Base-by-base conservation (phyloP, 2,113 vertebrate genomes). In the Spilogale gracilis region DNA sequence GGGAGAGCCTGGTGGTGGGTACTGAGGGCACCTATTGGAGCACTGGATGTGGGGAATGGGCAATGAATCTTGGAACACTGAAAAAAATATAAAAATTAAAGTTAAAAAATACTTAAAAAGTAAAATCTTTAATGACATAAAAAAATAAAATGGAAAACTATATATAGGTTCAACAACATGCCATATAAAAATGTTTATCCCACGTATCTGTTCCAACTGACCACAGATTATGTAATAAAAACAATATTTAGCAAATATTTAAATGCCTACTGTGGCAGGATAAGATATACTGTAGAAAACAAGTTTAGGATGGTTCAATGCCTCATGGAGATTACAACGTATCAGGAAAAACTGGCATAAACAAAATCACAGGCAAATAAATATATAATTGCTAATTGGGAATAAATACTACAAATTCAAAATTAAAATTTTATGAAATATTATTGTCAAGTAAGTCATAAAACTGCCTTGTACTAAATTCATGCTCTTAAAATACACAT, bases 161-260 rank as follows among this genome's bases (percentile, higher is more conserved):
- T 38, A 25, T 21, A 9, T n/a, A 81, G 52, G 6, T 78, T 94
- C 60, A 93, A 93, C 23, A 78, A 65, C 30, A 76, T 50, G 5
- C 18, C 23, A 91, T 58, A 88, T 81, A 76, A 85, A 95, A 95
- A 71, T 32, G 6, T 84, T 74, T 84, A 32, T 50, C 9, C 4
- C 52, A 92, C 12, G 58, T 58, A 92, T 78, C 11, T 85, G 45
- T 89, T 92, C 61, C 85, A 69, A 45, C 23, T 65, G 9, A 54
- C 18, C 79, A 92, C 43, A 71, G 38, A 89, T 91, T 93, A 91
- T 89, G 67, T 95, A 96, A 63, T 91, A 58, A 91, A 83, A 83
- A 94, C 82, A 69, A 23, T 5, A 92, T 32, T 84, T 52, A 71
- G 17, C n/a, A 81, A 91, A 89, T 32, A 89, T 71, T 81, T 85